Conservation (phyloP, 2,888 invertebrate genomes). For the Eurytoma californica region DNA sequence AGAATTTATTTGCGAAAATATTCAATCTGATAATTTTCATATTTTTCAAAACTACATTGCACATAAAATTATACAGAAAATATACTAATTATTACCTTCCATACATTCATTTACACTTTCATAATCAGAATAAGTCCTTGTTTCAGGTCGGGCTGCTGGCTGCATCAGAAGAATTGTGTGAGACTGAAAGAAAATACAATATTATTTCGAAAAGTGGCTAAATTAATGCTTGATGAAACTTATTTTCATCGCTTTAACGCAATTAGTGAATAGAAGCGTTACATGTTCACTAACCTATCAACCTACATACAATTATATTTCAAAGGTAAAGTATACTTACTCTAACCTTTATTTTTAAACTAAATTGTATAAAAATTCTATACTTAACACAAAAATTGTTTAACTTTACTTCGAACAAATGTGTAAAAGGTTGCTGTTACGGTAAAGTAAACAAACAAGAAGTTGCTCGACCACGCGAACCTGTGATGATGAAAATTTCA, state of each 20-base stretch:
- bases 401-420: no score
- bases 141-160: slow-evolving; percentile 94
- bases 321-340: no score
- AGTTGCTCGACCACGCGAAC: no score
- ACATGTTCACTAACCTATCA: neutral
- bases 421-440: no score
- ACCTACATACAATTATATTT: no score
- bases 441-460: no score
- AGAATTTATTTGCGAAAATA: neutral
- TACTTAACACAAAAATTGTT: no score
- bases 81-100: slow-evolving; percentile 83
- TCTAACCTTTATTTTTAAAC: no score
- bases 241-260: neutral
- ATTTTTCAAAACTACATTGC: no score
- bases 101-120: slow-evolving; percentile 98
- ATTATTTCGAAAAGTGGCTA: neutral
- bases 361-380: no score
- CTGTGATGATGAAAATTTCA: no score
- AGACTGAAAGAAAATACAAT: slow-evolving; percentile 79
- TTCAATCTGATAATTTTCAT: no score
- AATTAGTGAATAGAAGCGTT: neutral
- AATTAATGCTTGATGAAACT: neutral
- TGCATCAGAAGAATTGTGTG: slow-evolving; percentile 98
- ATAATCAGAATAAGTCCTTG: slow-evolving; percentile 98
- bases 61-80: neutral